A percentile compares a stretch with the other conserved stretches of the same genome.
Evolutionary conservation across 2,888 invertebrate genomes (phyloP).

Genomic region (Stramonita haemastoma): DNA sequence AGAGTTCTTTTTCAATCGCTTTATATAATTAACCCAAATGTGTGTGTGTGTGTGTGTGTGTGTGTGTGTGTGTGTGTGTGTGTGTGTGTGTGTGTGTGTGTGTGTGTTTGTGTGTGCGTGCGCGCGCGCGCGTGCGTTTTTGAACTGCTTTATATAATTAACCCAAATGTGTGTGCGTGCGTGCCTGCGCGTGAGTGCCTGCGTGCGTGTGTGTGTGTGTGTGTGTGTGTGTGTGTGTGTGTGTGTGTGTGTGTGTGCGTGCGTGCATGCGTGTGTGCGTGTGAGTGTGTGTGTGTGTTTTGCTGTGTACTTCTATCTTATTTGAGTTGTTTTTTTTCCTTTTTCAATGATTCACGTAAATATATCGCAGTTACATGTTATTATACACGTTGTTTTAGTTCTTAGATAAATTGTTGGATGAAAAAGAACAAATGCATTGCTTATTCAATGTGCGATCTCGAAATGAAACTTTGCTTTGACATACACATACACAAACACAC

Average conservation of each 20-base stretch:
- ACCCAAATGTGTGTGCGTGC: background rate
- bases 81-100: background rate
- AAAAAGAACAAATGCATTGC: too few relatives aligned
- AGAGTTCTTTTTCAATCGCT: background rate
- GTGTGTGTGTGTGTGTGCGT: constrained; percentile 1
- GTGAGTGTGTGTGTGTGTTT: background rate
- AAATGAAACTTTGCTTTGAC: too few relatives aligned
- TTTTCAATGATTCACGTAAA: too few relatives aligned
- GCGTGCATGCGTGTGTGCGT: background rate
- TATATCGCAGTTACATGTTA: too few relatives aligned
- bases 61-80: background rate
- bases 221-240: background rate
- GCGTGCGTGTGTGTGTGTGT: constrained; percentile 2
- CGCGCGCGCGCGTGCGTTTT: too few relatives aligned
- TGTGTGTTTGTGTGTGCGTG: constrained; percentile 6
- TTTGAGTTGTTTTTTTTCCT: too few relatives aligned
- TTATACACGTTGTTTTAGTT: too few relatives aligned
- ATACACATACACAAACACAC: too few relatives aligned
- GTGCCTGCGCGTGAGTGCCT: background rate
- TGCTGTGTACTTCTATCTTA: too few relatives aligned
- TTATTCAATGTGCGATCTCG: too few relatives aligned
- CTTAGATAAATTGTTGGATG: too few relatives aligned
- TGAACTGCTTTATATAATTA: too few relatives aligned
- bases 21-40: background rate
- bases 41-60: background rate